Evolutionary conservation across 2,113 vertebrate species (phyloP), one percentile per base, ranked within the genome.

Genomic region (Peromyscus californicus): DNA sequence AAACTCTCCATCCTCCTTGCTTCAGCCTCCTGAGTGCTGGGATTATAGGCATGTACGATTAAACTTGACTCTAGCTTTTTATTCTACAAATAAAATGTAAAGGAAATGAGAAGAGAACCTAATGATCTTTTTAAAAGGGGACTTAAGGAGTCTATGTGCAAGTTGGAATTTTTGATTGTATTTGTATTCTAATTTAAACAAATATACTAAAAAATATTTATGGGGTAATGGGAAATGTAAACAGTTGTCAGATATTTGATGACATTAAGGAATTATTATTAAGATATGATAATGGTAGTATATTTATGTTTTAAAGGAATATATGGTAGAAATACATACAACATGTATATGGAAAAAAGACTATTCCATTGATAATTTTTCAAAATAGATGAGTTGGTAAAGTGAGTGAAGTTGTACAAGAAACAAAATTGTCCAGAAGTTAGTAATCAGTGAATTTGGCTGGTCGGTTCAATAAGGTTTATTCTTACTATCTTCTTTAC

Each of bases 151-250:
- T 67, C 22, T 51, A 67, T 83, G 16, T 88, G 72, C 74, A 24
- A 83, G 9, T 92, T 92, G 8, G 9, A 79, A 63, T 87, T 33
- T 90, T 51, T 92, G 75, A 90, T 59, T 17, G 51, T 95, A 76
- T 76, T 93, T 86, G 51, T 88, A 65, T 94, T 87, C 74, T 87
- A 70, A 95, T 84, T 69, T 97, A 59, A 82, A 57, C 65, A 89
- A 84, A 80, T 45, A 63, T 92, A 75, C 48, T 79, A 45, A 88
- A 45, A 88, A 94, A 72, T 45, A 76, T 84, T 95, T 93, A 57
- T 61, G 42, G 75, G 84, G 82, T 74, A 89, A 36, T 86, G 59
- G 45, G 59, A 97, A 91, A 74, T 10, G 31, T 63, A 63, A 93
- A 91, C 48, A 88, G 31, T 78, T 24, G 33, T 78, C 75, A 31